phyloP scores from a whole-genome alignment of 1,140 invertebrate genomes.

The Papilio helenus region DNA sequence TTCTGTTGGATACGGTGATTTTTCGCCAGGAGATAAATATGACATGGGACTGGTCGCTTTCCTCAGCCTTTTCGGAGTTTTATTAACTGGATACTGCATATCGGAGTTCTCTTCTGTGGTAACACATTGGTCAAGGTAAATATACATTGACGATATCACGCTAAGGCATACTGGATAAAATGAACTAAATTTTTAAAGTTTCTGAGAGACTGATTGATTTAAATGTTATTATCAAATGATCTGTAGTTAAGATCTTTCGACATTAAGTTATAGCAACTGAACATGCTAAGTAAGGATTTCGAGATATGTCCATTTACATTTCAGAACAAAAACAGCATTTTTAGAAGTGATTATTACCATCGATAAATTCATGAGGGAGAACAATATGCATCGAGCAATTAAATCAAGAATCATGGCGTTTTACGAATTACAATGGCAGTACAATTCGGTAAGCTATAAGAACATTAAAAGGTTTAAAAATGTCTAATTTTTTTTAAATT shows the following conservation, averaged over 20 bases:
- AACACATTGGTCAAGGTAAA: slow-evolving; percentile 74
- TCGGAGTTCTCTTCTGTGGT: slow-evolving; percentile 78
- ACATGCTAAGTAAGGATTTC: too few species aligned
- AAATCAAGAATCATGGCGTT: slow-evolving; percentile 77
- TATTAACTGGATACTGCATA: slow-evolving; percentile 74
- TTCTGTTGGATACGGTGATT: slow-evolving; percentile 76
- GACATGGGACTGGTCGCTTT: slow-evolving; percentile 74
- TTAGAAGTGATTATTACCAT: slow-evolving; percentile 77
- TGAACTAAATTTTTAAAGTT: too few species aligned
- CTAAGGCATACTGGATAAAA: too few species aligned
- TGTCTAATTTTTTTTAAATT: too few species aligned
- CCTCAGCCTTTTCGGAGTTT: slow-evolving; percentile 72
- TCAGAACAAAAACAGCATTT: slow-evolving; percentile 77
- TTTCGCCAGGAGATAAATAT: slow-evolving; percentile 66
- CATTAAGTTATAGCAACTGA: too few species aligned
- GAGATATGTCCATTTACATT: too few species aligned
- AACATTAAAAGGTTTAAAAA: background rate
- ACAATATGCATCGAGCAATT: slow-evolving; percentile 74
- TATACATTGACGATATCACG: too few species aligned
- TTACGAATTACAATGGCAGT: slow-evolving; percentile 80
- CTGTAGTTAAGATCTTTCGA: too few species aligned
- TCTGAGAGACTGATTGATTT: too few species aligned
- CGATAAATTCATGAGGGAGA: slow-evolving; percentile 77
- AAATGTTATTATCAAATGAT: too few species aligned
- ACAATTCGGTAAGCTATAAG: slow-evolving; percentile 70